Evolutionary conservation across 2,888 invertebrate genomes (phyloP).

Genomic region (Amblyjoppa fuscipennis): DNA sequence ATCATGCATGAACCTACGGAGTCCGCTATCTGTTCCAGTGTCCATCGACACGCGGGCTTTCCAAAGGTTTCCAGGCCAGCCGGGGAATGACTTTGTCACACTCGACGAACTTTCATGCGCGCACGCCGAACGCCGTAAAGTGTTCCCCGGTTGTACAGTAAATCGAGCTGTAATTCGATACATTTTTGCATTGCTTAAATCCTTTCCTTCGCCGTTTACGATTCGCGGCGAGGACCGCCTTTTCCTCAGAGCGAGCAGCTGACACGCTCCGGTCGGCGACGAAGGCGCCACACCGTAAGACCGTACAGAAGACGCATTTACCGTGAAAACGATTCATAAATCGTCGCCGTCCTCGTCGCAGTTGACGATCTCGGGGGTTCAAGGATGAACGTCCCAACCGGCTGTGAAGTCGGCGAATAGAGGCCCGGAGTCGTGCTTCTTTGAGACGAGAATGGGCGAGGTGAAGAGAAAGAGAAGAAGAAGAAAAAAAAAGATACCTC

Average conservation of each 20-base stretch:
- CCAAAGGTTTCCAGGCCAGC: constrained; percentile 57
- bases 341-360: constrained; percentile 39
- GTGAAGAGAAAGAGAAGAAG: constrained; percentile 10
- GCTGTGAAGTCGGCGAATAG: constrained; percentile 26
- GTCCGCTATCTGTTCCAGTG: not conserved
- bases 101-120: constrained; percentile 6
- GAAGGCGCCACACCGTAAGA: constrained; percentile 27
- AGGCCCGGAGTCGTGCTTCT: constrained; percentile 14
- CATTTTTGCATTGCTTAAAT: not conserved
- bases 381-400: constrained; percentile 50
- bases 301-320: constrained; percentile 32
- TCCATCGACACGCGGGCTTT: constrained; percentile 14
- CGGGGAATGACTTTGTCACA: constrained; percentile 15
- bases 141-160: not conserved
- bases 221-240: not conserved
- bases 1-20: constrained; percentile 12
- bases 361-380: constrained; percentile 55
- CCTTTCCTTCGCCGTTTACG: not conserved
- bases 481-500: constrained; percentile 7
- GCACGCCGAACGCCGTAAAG: not conserved
- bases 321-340: constrained; percentile 64
- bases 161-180: not conserved
- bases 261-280: constrained; percentile 50
- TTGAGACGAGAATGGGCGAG: constrained; percentile 14
- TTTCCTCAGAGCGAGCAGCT: not conserved